phyloP scores from a whole-genome alignment of 2,888 invertebrate species.

The Caenorhabditis zanzibari region DNA sequence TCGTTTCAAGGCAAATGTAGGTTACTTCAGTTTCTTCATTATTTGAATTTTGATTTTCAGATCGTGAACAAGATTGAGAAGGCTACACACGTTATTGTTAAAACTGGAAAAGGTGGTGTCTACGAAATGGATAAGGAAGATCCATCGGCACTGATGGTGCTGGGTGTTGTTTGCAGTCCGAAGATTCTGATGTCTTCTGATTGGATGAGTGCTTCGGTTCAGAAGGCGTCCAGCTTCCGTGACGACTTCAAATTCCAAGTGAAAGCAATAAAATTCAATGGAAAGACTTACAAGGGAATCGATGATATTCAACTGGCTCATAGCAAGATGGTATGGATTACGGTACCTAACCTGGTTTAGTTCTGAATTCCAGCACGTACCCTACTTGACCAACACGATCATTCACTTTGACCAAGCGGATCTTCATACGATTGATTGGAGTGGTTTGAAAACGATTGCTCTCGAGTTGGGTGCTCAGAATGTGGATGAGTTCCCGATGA shows the following conservation, averaged over 20 bases:
- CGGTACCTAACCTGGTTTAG: too few species aligned
- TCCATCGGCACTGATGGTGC: neutral
- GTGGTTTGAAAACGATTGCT: neutral
- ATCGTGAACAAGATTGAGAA: slow-evolving; percentile 22
- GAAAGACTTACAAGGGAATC: slow-evolving; percentile 13
- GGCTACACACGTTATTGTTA: slow-evolving; percentile 36
- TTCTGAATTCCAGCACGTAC: neutral
- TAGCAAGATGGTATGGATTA: slow-evolving; percentile 22
- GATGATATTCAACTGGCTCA: slow-evolving; percentile 31
- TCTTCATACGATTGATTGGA: slow-evolving; percentile 33
- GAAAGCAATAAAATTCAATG: slow-evolving; percentile 26
- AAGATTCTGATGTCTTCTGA: slow-evolving; percentile 31
- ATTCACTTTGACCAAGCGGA: slow-evolving; percentile 33
- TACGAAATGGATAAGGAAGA: slow-evolving; percentile 31
- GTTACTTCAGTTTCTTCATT: neutral
- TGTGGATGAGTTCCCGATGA: slow-evolving; percentile 27
- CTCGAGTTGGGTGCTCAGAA: slow-evolving; percentile 19
- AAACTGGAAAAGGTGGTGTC: slow-evolving; percentile 8
- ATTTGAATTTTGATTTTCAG: neutral
- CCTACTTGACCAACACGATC: slow-evolving; percentile 20
- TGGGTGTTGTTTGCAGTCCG: slow-evolving; percentile 12
- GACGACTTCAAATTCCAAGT: slow-evolving; percentile 37
- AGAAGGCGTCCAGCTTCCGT: slow-evolving; percentile 9
- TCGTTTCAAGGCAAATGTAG: slow-evolving; percentile 20
- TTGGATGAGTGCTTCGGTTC: slow-evolving; percentile 20